These are phyloP conservation scores for Drosophila quinaria DNA, from an alignment of 2,888 invertebrate genomes.

Conservation along the genomic window DNA sequence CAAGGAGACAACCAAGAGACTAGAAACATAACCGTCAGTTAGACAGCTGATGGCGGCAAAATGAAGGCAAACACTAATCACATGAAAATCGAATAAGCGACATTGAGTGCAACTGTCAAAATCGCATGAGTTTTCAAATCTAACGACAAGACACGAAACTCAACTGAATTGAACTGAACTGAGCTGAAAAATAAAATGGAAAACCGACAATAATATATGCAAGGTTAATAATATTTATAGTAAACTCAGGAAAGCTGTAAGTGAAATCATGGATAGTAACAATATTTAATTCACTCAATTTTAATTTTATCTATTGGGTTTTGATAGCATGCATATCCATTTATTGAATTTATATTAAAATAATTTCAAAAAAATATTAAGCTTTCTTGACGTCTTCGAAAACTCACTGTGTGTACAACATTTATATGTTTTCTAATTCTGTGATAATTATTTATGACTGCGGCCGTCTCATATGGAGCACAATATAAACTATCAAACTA, in stretches of 20 bases:
- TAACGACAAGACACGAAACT: conserved; percentile 30
- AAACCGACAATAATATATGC: background rate
- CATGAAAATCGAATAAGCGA: conserved; percentile 64
- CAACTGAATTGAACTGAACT: background rate
- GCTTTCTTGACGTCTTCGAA: background rate
- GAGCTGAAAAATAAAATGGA: background rate
- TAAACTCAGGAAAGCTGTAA: background rate
- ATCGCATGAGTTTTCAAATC: conserved; percentile 27
- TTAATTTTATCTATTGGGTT: background rate
- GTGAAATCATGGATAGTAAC: background rate
- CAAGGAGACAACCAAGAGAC: conserved; percentile 41
- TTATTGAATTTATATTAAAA: background rate
- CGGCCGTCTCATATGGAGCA: background rate
- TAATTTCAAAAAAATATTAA: background rate
- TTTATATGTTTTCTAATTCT: background rate
- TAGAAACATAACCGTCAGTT: conserved; percentile 27
- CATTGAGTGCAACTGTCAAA: conserved; percentile 48
- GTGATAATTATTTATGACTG: conserved; percentile 6
- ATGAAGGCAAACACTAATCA: conserved; percentile 57
- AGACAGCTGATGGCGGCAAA: conserved; percentile 32
- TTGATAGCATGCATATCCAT: background rate
- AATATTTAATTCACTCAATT: background rate
- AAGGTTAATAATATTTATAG: background rate
- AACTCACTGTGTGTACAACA: background rate
- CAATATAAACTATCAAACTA: conserved; percentile 28